Evolutionary conservation across 2,797 vertebrate species (phyloP).

Genomic region (Diplodus puntazzo): DNA sequence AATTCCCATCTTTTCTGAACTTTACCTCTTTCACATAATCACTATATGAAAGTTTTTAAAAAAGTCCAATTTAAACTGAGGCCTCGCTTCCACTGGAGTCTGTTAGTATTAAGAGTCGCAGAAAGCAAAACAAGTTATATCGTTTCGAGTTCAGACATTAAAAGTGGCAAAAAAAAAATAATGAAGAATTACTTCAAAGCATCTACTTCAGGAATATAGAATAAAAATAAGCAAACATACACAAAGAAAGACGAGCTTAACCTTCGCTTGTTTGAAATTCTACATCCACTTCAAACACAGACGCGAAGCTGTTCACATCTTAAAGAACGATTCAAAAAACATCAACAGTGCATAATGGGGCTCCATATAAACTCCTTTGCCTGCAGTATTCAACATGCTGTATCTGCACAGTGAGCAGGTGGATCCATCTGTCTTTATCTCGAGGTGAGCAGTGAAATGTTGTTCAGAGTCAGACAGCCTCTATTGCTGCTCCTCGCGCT

Average conservation of each 20-base stretch:
- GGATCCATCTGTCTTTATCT: conserved; percentile 62
- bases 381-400: not conserved
- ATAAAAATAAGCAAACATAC: not conserved
- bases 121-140: not conserved
- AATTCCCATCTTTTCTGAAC: not conserved
- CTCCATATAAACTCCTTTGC: not conserved
- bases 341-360: not conserved
- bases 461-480: conserved; percentile 46
- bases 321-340: not conserved
- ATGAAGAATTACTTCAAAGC: not conserved
- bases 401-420: conserved; percentile 40
- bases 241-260: not conserved
- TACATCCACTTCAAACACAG: not conserved
- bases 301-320: not conserved
- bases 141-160: too few species aligned
- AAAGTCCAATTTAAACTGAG: not conserved
- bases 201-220: not conserved
- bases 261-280: not conserved
- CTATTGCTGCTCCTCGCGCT: conserved; percentile 52
- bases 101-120: too few species aligned
- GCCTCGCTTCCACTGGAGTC: not conserved
- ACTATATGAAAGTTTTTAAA: not conserved
- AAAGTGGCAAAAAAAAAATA: not conserved
- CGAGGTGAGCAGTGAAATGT: conserved; percentile 42
- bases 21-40: not conserved